These are phyloP conservation scores for Stenodema calcarata DNA, from an alignment of 2,888 invertebrate genomes.

Conservation along the genomic window DNA sequence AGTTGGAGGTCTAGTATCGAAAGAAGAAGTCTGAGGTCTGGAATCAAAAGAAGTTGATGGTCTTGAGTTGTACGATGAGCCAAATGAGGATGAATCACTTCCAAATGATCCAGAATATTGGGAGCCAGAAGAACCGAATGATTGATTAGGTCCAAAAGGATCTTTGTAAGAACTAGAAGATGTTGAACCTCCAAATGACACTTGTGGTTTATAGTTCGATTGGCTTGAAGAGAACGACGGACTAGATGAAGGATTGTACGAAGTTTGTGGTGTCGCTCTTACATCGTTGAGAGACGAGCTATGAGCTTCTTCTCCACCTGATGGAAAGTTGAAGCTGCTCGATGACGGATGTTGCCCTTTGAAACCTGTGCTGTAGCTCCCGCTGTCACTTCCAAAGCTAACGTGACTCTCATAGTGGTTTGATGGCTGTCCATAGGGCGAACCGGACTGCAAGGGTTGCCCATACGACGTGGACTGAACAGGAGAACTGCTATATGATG, in stretches of 20 bases:
- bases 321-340: constrained; percentile 47
- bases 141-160: background rate
- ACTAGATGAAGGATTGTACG: constrained; percentile 10
- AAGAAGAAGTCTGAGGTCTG: background rate
- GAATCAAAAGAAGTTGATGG: background rate
- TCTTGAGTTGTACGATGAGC: constrained; percentile 4
- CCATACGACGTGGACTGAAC: background rate
- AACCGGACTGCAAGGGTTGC: background rate
- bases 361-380: constrained; percentile 42
- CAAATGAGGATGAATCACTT: background rate
- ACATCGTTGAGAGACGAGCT: constrained; percentile 5
- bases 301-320: constrained; percentile 35
- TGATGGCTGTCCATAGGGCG: background rate
- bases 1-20: background rate
- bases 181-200: background rate
- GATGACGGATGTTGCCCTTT: constrained; percentile 40
- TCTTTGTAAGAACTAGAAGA: constrained; percentile 10
- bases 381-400: constrained; percentile 26
- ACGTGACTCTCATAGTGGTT: constrained; percentile 26
- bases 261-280: background rate
- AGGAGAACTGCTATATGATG: constrained; percentile 8
- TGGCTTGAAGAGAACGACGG: constrained; percentile 20
- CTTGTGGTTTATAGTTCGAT: background rate
- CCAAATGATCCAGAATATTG: background rate
- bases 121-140: background rate